Conservation (phyloP, 2,888 invertebrate species). For the Hydriomena furcata region DNA sequence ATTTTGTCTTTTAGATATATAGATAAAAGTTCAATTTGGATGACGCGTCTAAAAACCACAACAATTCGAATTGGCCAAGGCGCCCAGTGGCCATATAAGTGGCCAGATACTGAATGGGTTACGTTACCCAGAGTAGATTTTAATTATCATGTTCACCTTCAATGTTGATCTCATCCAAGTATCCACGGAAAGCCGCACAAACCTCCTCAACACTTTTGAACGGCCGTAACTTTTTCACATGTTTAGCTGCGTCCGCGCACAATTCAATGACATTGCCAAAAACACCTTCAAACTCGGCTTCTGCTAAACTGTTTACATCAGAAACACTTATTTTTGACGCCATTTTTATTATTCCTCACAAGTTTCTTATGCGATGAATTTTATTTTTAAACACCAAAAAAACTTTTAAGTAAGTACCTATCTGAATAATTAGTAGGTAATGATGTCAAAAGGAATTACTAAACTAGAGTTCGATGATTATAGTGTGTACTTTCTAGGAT, state of each 20-base stretch:
- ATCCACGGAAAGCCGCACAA: slow-evolving; percentile 77
- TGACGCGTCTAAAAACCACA: no score
- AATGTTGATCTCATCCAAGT: slow-evolving; percentile 78
- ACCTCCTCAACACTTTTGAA: slow-evolving; percentile 74
- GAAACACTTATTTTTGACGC: slow-evolving; percentile 55
- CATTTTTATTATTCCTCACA: slow-evolving; percentile 28
- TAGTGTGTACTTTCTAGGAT: background rate
- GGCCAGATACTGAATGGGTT: no score
- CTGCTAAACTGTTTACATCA: slow-evolving; percentile 80
- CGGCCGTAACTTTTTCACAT: slow-evolving; percentile 76
- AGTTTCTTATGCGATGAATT: background rate
- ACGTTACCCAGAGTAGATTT: no score
- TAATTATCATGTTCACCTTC: slow-evolving; percentile 66
- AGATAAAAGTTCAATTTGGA: no score
- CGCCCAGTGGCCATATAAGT: no score
- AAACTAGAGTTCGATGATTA: background rate
- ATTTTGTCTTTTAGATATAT: no score
- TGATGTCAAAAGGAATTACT: no score
- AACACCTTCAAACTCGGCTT: slow-evolving; percentile 79
- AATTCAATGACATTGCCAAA: slow-evolving; percentile 86
- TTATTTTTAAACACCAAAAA: background rate
- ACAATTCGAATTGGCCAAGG: no score
- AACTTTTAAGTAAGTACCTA: background rate
- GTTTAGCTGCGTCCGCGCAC: slow-evolving; percentile 78
- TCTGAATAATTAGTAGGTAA: no score